These are phyloP conservation scores for Branchellion lobata DNA, from an alignment of 2,888 invertebrate genomes.

Conservation along the genomic window DNA sequence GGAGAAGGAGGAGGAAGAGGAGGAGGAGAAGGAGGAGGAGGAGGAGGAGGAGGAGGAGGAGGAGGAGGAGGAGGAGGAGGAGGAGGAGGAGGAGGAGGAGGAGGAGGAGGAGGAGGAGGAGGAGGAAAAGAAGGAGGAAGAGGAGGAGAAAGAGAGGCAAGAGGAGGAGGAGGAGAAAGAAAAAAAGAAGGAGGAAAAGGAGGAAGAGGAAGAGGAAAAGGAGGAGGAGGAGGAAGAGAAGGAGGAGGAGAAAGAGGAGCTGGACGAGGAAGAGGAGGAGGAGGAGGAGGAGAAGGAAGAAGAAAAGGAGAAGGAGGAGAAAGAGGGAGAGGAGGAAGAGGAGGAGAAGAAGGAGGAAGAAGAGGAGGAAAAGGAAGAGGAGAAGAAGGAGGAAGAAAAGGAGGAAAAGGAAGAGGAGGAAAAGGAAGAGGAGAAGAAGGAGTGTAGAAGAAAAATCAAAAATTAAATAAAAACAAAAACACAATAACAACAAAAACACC, in stretches of 20 bases:
- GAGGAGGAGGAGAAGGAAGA: constrained; percentile 1
- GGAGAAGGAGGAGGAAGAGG: no score
- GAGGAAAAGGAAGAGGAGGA: no score
- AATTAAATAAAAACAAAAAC: no score
- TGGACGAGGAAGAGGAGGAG: background rate
- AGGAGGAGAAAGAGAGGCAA: background rate
- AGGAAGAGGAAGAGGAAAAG: background rate
- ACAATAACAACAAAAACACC: no score
- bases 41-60: background rate
- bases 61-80: background rate
- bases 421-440: no score
- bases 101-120: background rate
- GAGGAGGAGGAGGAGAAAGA: background rate
- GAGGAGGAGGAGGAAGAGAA: background rate
- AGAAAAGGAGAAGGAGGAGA: background rate
- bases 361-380: no score
- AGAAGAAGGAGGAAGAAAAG: no score
- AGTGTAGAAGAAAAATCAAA: no score
- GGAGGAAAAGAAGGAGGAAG: constrained; percentile 11
- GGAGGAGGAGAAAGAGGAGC: no score
- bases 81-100: background rate
- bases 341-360: no score
- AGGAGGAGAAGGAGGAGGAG: background rate
- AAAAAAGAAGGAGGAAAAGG: background rate
- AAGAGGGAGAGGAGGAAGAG: no score